Evolutionary conservation across 2,113 vertebrate species (phyloP).

Genomic region (Oncorhynchus keta): DNA sequence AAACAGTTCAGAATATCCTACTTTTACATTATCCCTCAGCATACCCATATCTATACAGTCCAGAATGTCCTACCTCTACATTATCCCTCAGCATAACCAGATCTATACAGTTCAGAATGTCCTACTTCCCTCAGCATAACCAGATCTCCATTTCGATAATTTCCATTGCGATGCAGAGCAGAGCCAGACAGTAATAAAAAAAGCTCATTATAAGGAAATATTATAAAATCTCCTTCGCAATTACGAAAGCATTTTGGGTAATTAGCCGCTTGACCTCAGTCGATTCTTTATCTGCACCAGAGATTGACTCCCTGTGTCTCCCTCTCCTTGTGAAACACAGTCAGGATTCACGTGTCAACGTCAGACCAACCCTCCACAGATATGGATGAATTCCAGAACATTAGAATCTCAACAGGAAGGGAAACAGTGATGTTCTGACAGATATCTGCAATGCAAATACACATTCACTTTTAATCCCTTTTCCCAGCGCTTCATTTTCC

Average conservation of each 20-base stretch:
- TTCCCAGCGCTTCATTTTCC: neutral
- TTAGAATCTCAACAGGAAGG: neutral
- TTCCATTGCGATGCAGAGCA: slow-evolving; percentile 20
- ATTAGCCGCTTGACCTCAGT: slow-evolving; percentile 22
- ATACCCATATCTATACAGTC: too few relatives aligned
- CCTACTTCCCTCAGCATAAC: neutral
- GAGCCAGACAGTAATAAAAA: neutral
- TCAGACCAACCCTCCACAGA: too few relatives aligned
- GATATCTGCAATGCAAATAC: too few relatives aligned
- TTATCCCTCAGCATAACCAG: too few relatives aligned
- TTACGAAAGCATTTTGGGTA: slow-evolving; percentile 25
- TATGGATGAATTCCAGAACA: too few relatives aligned
- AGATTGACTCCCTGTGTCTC: neutral
- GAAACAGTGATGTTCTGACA: too few relatives aligned
- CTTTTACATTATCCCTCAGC: too few relatives aligned
- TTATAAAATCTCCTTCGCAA: slow-evolving; percentile 31
- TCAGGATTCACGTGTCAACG: too few relatives aligned
- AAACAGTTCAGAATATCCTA: too few relatives aligned
- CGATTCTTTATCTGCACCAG: neutral
- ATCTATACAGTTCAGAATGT: too few relatives aligned
- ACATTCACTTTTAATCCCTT: too few relatives aligned
- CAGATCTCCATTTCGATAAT: slow-evolving; percentile 4
- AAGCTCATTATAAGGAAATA: slow-evolving; percentile 6
- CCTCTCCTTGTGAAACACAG: neutral
- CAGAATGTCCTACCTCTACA: too few relatives aligned